phyloP scores from a whole-genome alignment of 2,888 invertebrate species.

The Caenorhabditis macrosperma region DNA sequence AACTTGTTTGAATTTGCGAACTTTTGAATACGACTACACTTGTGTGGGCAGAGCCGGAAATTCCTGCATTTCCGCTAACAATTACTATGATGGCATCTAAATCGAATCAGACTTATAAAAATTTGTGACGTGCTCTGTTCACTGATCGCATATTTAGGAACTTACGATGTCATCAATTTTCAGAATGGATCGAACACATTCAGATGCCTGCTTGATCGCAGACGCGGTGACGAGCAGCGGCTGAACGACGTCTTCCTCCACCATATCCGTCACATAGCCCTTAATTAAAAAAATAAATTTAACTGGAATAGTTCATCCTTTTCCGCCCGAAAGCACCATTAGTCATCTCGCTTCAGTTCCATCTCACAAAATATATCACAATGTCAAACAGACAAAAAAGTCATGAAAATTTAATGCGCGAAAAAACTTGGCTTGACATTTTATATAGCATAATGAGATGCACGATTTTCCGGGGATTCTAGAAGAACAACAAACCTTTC shows the following conservation, averaged over 20 bases:
- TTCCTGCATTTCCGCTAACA: slow-evolving; percentile 6
- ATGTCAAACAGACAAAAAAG: slow-evolving; percentile 5
- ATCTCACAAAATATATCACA: neutral
- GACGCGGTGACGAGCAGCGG: slow-evolving; percentile 95
- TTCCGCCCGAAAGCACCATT: neutral
- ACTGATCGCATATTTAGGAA: neutral
- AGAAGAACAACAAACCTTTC: slow-evolving; percentile 82
- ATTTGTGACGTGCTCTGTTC: neutral
- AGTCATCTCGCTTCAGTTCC: slow-evolving; percentile 4
- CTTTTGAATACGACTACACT: neutral
- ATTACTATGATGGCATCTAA: slow-evolving; percentile 17
- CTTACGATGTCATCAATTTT: slow-evolving; percentile 98
- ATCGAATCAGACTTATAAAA: slow-evolving; percentile 14
- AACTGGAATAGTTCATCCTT: neutral
- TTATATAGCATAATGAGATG: slow-evolving; percentile 1
- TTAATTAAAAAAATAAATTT: slow-evolving; percentile 67
- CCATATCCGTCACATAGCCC: slow-evolving; percentile 95
- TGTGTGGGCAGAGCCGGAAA: slow-evolving; percentile 14
- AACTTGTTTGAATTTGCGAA: slow-evolving; percentile 5
- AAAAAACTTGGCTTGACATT: slow-evolving; percentile 1
- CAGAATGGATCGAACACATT: slow-evolving; percentile 96
- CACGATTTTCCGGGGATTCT: neutral
- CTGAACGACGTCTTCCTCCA: slow-evolving; percentile 97
- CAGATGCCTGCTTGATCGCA: slow-evolving; percentile 93
- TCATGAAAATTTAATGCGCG: slow-evolving; percentile 10